These are phyloP conservation scores for Gymnocheta viridis DNA, from an alignment of 2,888 invertebrate genomes.

Conservation along the genomic window DNA sequence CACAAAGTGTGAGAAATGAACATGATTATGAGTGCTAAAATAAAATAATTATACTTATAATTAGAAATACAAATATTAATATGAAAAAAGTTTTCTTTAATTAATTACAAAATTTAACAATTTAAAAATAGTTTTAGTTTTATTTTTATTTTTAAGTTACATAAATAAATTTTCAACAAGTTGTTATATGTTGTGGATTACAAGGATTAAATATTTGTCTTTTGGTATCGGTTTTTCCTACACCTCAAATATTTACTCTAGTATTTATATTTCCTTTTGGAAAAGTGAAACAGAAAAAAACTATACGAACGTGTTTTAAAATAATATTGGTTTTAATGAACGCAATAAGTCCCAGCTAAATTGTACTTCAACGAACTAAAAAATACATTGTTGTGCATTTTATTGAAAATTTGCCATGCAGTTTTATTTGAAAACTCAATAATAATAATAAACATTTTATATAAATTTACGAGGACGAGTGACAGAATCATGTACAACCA, in stretches of 20 bases:
- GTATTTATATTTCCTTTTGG: not conserved
- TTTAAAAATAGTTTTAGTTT: not conserved
- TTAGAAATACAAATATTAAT: not conserved
- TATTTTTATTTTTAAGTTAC: not conserved
- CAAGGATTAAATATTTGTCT: too few species aligned
- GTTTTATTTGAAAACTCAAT: slow-evolving; percentile 30
- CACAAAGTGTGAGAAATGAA: not conserved
- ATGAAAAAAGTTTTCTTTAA: not conserved
- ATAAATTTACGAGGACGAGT: slow-evolving; percentile 13
- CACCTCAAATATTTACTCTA: too few species aligned
- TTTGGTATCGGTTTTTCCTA: not conserved
- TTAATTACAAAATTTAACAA: not conserved
- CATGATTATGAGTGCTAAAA: slow-evolving; percentile 13
- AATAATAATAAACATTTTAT: slow-evolving; percentile 50
- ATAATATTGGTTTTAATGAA: slow-evolving; percentile 38
- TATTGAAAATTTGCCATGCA: slow-evolving; percentile 40
- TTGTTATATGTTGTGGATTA: too few species aligned
- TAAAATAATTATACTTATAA: not conserved
- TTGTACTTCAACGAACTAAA: slow-evolving; percentile 19
- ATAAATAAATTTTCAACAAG: too few species aligned
- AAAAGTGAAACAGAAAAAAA: not conserved
- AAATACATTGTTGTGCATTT: slow-evolving; percentile 47
- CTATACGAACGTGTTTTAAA: slow-evolving; percentile 24
- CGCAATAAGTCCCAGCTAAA: slow-evolving; percentile 18
- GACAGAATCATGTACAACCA: not conserved